Evolutionary conservation across 1,140 invertebrate species (phyloP).

Genomic region (Papilio machaon): DNA sequence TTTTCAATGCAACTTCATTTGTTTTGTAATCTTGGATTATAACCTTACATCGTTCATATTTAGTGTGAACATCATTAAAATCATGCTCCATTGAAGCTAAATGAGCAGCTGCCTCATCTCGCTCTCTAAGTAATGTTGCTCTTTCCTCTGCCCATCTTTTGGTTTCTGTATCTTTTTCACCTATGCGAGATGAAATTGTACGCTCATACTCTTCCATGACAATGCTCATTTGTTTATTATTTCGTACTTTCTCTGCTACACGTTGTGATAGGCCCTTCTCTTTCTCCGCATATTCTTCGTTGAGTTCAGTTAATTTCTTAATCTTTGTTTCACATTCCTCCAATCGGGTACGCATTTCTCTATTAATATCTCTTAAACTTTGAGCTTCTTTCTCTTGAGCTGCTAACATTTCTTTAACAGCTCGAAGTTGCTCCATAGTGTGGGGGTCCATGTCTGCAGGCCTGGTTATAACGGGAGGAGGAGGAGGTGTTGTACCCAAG

Average conservation of each 20-base stretch:
- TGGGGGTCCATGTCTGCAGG: slow-evolving; percentile 76
- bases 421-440: slow-evolving; percentile 72
- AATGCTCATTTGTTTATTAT: slow-evolving; percentile 82
- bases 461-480: slow-evolving; percentile 68
- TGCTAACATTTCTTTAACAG: slow-evolving; percentile 76
- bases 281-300: slow-evolving; percentile 78
- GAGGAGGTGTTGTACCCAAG: slow-evolving; percentile 71
- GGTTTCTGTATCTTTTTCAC: slow-evolving; percentile 83
- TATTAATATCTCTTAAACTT: slow-evolving; percentile 69
- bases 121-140: slow-evolving; percentile 77
- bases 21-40: slow-evolving; percentile 80
- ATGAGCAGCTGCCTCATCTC: no score
- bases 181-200: slow-evolving; percentile 86
- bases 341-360: slow-evolving; percentile 67
- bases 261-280: slow-evolving; percentile 73
- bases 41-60: slow-evolving; percentile 81
- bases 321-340: slow-evolving; percentile 77
- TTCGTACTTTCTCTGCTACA: slow-evolving; percentile 76
- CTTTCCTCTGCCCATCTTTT: slow-evolving; percentile 78
- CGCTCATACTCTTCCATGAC: slow-evolving; percentile 87
- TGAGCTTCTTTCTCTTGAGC: slow-evolving; percentile 77
- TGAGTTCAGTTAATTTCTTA: slow-evolving; percentile 74
- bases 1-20: slow-evolving; percentile 76
- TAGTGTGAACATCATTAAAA: slow-evolving; percentile 90
- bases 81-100: slow-evolving; percentile 89